phyloP scores from a whole-genome alignment of 2,113 vertebrate genomes.

The Otis tarda region DNA sequence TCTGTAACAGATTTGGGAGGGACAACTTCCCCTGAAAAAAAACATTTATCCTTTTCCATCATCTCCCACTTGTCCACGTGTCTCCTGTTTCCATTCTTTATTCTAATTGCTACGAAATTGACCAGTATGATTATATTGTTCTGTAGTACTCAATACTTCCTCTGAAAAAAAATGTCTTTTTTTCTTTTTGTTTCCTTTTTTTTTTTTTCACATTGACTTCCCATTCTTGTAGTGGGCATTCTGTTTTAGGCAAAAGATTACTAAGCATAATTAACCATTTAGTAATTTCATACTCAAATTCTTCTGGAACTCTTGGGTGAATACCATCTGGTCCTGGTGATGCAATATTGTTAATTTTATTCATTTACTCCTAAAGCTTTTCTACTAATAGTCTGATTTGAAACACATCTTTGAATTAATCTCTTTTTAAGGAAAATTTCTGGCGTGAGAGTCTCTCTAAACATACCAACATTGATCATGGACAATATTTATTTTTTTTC shows the following conservation, averaged over 20 bases:
- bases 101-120: not conserved
- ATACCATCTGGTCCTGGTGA: not conserved
- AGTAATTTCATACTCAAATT: not conserved
- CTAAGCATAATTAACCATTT: not conserved
- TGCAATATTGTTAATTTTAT: not conserved
- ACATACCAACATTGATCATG: not conserved
- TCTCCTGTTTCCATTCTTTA: not conserved
- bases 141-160: not conserved
- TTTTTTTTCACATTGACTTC: not conserved
- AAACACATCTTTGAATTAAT: not conserved
- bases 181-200: no score
- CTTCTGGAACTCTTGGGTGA: not conserved
- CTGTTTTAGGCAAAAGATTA: not conserved
- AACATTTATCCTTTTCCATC: not conserved
- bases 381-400: not conserved
- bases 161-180: not conserved
- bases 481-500: not conserved
- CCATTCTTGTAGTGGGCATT: not conserved
- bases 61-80: not conserved
- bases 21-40: fast-evolving
- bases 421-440: not conserved
- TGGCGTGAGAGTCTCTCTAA: not conserved
- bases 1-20: not conserved
- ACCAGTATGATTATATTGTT: not conserved
- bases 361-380: not conserved